Conservation (phyloP, 2,797 vertebrate genomes). For the Darevskia mixta region DNA sequence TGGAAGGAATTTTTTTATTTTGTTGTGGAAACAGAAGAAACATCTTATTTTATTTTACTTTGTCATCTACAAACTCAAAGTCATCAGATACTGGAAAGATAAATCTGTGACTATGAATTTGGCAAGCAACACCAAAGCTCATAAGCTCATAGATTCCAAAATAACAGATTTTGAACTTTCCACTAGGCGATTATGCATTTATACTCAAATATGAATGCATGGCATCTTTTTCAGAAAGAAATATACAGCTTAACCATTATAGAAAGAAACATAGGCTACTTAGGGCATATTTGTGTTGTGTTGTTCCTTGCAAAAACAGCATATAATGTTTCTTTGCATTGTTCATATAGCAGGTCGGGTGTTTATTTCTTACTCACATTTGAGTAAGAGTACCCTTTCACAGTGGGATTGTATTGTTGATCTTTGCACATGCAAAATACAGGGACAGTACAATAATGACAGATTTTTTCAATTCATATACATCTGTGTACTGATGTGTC, state of each 20-base stretch:
- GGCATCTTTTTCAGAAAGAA: not conserved
- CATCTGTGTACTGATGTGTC: not conserved
- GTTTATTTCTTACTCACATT: not conserved
- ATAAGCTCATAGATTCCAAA: not conserved
- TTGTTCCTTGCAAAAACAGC: not conserved
- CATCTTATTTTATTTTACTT: not conserved
- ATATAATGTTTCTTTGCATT: not conserved
- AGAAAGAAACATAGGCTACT: not conserved
- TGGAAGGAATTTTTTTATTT: too few relatives aligned
- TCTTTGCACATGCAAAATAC: not conserved
- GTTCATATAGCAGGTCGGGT: not conserved
- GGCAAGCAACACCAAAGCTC: constrained; percentile 1
- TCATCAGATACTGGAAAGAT: not conserved
- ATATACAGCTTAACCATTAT: not conserved
- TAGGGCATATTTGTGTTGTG: not conserved
- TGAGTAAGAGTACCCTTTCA: not conserved
- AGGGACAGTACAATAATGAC: not conserved
- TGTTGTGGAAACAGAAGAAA: constrained; percentile 30
- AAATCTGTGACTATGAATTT: constrained; percentile 3
- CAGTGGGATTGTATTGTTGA: too few relatives aligned
- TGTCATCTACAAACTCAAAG: not conserved
- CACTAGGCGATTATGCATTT: not conserved
- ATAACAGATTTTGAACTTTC: constrained; percentile 19
- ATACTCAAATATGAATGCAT: not conserved
- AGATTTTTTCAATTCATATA: not conserved